Percentiles rank a stretch among this genome's conserved stretches.
Evolutionary conservation across 2,888 invertebrate genomes (phyloP).

Genomic region (Lycaena phlaeas): DNA sequence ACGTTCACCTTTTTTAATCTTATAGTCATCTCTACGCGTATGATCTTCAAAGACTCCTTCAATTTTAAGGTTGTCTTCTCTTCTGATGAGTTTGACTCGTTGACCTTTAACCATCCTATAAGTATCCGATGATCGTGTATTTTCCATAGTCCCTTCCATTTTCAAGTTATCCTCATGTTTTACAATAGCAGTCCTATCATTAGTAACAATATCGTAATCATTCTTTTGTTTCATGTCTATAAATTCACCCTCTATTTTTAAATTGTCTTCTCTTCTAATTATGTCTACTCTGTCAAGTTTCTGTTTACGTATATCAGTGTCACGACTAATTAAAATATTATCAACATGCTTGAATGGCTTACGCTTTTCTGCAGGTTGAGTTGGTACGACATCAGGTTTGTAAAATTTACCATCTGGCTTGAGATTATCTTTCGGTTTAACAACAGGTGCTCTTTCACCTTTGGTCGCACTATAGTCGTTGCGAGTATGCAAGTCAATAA

Average conservation of each 20-base stretch:
- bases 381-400: constrained; percentile 59
- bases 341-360: constrained; percentile 72
- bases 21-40: constrained; percentile 72
- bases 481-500: constrained; percentile 58
- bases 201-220: constrained; percentile 63
- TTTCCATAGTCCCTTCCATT: constrained; percentile 75
- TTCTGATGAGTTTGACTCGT: constrained; percentile 63
- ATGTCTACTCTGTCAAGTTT: constrained; percentile 74
- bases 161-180: constrained; percentile 77
- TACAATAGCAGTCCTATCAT: constrained; percentile 65
- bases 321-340: constrained; percentile 71
- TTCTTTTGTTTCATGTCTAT: constrained; percentile 69
- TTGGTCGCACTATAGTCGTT: constrained; percentile 69
- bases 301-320: constrained; percentile 41
- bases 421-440: constrained; percentile 77
- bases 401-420: constrained; percentile 73
- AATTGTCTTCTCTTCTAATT: constrained; percentile 75
- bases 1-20: constrained; percentile 67
- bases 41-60: constrained; percentile 77
- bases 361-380: constrained; percentile 71
- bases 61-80: constrained; percentile 75
- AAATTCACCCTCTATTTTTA: constrained; percentile 75
- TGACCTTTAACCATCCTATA: constrained; percentile 70
- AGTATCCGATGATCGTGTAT: constrained; percentile 65
- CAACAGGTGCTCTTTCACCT: constrained; percentile 75